phyloP scores from a whole-genome alignment of 1,140 invertebrate species.

The Drosophila subobscura region DNA sequence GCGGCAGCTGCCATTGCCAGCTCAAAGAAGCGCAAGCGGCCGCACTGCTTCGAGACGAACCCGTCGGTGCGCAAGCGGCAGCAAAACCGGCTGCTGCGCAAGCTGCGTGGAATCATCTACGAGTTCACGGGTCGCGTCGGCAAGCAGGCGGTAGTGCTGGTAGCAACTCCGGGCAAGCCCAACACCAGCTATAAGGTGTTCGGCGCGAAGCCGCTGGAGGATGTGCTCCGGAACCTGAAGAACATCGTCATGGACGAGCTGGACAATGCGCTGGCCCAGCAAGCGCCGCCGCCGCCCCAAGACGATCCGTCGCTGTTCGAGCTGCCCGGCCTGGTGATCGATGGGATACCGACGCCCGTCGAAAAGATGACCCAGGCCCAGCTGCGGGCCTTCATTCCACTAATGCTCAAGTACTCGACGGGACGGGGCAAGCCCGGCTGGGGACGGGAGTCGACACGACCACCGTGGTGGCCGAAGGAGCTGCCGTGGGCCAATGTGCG shows the following conservation, averaged over 20 bases:
- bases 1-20: slow-evolving; percentile 98
- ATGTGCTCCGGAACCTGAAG: slow-evolving; percentile 96
- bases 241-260: slow-evolving; percentile 97
- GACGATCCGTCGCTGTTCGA: slow-evolving; percentile 97
- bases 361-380: slow-evolving; percentile 99
- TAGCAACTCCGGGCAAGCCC: slow-evolving; percentile 98
- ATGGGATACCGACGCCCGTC: slow-evolving; percentile 98
- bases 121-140: slow-evolving; percentile 98
- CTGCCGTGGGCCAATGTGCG: slow-evolving; percentile 98
- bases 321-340: slow-evolving; percentile 97
- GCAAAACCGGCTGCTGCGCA: slow-evolving; percentile 95
- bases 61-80: slow-evolving; percentile 97
- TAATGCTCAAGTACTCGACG: slow-evolving; percentile 99
- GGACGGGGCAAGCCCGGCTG: slow-evolving; percentile 98
- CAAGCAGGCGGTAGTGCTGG: slow-evolving; percentile 98
- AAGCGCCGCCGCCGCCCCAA: slow-evolving; percentile 95
- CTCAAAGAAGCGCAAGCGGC: slow-evolving; percentile 96
- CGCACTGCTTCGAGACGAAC: slow-evolving; percentile 99
- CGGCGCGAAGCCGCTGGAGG: slow-evolving; percentile 97
- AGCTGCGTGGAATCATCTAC: slow-evolving; percentile 97
- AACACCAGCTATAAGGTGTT: slow-evolving; percentile 98
- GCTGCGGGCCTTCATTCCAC: slow-evolving; percentile 96
- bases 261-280: slow-evolving; percentile 95
- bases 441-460: slow-evolving; percentile 97
- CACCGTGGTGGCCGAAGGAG: slow-evolving; percentile 98